Evolutionary conservation across 2,113 vertebrate species (phyloP).

Genomic region (Camelus bactrianus): DNA sequence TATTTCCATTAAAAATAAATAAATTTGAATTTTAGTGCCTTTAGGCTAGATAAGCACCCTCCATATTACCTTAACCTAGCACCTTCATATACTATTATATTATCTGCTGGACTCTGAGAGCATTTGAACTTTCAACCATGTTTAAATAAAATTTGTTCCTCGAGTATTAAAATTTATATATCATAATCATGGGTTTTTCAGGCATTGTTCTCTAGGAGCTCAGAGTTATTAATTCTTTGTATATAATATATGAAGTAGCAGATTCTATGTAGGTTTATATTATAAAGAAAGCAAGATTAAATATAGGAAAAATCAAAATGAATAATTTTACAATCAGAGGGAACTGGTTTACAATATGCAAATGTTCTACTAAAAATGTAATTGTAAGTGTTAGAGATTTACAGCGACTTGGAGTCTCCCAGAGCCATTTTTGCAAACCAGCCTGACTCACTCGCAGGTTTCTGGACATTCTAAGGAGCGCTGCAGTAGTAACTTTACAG

Average conservation of each 20-base stretch:
- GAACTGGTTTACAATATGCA: neutral
- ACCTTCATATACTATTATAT: neutral
- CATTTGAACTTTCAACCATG: neutral
- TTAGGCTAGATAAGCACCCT: neutral
- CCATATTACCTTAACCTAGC: neutral
- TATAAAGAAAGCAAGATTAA: slow-evolving; percentile 13
- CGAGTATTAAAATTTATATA: neutral
- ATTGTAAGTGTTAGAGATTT: neutral
- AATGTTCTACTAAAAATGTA: slow-evolving; percentile 1
- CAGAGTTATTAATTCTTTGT: neutral
- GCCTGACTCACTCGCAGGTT: neutral
- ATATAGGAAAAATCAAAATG: neutral
- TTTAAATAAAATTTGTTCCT: neutral
- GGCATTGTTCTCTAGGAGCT: neutral
- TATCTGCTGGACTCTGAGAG: neutral
- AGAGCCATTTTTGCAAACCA: neutral
- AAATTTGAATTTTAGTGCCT: neutral
- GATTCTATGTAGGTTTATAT: neutral
- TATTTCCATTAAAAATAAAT: neutral
- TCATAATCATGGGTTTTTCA: neutral
- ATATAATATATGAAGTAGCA: neutral
- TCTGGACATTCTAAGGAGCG: neutral
- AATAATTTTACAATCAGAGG: neutral
- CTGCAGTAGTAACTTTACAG: neutral
- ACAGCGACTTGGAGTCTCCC: neutral